These are phyloP conservation scores for Microcebus murinus DNA, from an alignment of 2,113 vertebrate species.

Conservation along the genomic window DNA sequence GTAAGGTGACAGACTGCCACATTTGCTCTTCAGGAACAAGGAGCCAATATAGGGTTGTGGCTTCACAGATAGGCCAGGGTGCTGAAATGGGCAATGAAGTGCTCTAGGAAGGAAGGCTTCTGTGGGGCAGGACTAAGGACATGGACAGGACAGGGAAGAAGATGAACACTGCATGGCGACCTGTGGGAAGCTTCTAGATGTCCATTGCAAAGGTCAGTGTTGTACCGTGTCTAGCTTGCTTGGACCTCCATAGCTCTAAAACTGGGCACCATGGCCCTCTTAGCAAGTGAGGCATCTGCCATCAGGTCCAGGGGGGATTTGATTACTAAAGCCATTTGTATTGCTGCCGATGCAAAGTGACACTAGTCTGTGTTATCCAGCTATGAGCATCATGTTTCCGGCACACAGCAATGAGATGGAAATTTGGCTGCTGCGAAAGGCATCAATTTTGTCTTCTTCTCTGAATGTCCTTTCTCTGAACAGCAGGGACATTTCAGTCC, in stretches of 20 bases:
- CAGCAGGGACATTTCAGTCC: slow-evolving; percentile 67
- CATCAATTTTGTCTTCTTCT: slow-evolving; percentile 54
- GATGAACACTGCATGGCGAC: background rate
- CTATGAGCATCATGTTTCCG: background rate
- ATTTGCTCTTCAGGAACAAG: slow-evolving; percentile 73
- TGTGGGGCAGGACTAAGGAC: background rate
- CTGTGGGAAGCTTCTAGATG: background rate
- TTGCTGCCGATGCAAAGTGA: background rate
- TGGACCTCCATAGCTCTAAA: background rate
- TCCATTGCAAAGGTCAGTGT: background rate
- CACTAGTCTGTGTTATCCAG: slow-evolving; percentile 10
- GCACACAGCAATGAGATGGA: slow-evolving; percentile 8
- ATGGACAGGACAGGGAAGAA: background rate
- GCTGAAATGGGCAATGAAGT: background rate
- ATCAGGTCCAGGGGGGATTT: slow-evolving; percentile 12
- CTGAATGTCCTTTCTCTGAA: slow-evolving; percentile 57
- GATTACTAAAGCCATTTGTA: slow-evolving; percentile 39
- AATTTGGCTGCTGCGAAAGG: slow-evolving; percentile 52
- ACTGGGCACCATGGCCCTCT: accelerated
- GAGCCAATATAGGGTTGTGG: background rate
- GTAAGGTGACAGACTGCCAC: slow-evolving; percentile 39
- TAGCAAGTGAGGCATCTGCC: background rate
- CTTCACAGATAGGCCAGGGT: slow-evolving; percentile 17
- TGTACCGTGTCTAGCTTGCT: background rate
- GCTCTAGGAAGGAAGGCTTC: background rate